Conservation (phyloP, 2,888 invertebrate genomes). For the Tyria jacobaeae region DNA sequence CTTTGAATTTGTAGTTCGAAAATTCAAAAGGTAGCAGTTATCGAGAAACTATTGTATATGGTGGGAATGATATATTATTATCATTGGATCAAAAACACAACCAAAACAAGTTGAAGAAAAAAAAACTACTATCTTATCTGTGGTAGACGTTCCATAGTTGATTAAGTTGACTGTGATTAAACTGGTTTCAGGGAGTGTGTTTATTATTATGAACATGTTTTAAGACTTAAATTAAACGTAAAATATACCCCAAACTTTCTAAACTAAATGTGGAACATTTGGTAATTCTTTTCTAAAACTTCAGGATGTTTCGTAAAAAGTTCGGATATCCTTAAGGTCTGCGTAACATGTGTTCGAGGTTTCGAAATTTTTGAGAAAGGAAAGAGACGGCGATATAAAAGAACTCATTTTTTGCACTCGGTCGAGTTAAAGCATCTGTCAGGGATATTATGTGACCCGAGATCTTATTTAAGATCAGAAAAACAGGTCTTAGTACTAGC, state of each 20-base stretch:
- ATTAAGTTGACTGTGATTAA: background rate
- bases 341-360: conserved; percentile 65
- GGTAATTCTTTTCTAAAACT: conserved; percentile 35
- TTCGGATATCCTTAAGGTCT: conserved; percentile 70
- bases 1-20: no score
- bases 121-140: no score
- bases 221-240: background rate
- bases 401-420: conserved; percentile 58
- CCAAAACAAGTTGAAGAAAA: no score
- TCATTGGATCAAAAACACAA: no score
- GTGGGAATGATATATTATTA: no score
- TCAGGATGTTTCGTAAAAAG: conserved; percentile 63
- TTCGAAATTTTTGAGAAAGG: conserved; percentile 42
- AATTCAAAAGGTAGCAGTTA: no score
- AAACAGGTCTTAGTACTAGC: conserved; percentile 48
- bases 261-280: conserved; percentile 35
- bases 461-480: conserved; percentile 63
- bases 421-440: conserved; percentile 73
- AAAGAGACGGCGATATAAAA: conserved; percentile 49
- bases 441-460: conserved; percentile 78
- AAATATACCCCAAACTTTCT: conserved; percentile 28
- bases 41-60: no score
- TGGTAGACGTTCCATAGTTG: no score
- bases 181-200: background rate
- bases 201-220: background rate